phyloP scores from a whole-genome alignment of 2,113 vertebrate species.

The Rana temporaria region DNA sequence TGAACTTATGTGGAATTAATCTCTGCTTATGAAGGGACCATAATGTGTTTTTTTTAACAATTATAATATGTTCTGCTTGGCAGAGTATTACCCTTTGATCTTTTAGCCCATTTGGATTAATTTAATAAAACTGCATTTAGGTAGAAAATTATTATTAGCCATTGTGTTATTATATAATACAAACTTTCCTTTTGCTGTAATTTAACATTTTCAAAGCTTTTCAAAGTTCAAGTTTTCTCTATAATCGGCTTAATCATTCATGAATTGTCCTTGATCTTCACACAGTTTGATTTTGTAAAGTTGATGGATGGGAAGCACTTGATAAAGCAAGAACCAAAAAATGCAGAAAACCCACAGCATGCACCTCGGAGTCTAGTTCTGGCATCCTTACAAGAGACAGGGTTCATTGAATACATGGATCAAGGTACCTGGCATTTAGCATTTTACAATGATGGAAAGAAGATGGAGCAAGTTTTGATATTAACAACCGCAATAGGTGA shows the following conservation, averaged over 20 bases:
- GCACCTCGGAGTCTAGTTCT: slow-evolving; percentile 87
- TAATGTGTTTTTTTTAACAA: no score
- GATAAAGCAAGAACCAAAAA: slow-evolving; percentile 83
- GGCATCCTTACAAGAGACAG: slow-evolving; percentile 89
- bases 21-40: no score
- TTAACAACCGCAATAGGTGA: slow-evolving; percentile 93
- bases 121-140: not conserved
- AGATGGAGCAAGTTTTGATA: slow-evolving; percentile 90
- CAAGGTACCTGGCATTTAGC: slow-evolving; percentile 95
- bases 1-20: no score
- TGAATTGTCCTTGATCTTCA: slow-evolving; percentile 31
- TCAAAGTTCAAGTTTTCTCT: not conserved
- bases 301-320: slow-evolving; percentile 94
- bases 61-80: no score
- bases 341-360: slow-evolving; percentile 78
- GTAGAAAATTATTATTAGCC: not conserved
- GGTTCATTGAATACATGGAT: slow-evolving; percentile 98
- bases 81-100: no score
- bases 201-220: not conserved
- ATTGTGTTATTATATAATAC: not conserved
- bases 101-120: no score
- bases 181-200: not conserved
- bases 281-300: slow-evolving; percentile 97
- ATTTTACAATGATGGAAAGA: slow-evolving; percentile 95
- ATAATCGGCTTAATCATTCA: not conserved